Conservation (phyloP, 2,888 invertebrate species). For the Mesopsocus fuscifrons region DNA sequence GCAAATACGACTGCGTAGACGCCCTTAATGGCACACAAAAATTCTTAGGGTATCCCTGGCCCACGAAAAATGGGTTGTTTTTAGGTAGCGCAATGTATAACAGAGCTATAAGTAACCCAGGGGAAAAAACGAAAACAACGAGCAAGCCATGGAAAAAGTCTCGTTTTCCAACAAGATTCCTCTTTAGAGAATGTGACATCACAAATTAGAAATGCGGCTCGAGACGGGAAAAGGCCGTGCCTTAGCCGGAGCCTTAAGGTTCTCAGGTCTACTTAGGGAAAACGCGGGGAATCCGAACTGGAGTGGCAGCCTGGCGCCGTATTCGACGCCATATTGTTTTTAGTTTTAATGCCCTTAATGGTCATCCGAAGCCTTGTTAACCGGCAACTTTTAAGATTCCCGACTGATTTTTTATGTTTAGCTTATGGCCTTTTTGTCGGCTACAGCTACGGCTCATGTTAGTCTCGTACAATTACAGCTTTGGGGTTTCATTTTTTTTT, state of each 20-base stretch:
- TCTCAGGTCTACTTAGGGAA: background rate
- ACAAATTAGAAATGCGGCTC: constrained; percentile 3
- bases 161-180: constrained; percentile 10
- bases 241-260: background rate
- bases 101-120: too few species aligned
- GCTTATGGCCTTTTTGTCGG: background rate
- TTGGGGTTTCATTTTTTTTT: background rate
- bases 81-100: too few species aligned
- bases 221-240: background rate
- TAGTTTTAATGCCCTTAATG: constrained; percentile 7
- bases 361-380: constrained; percentile 8
- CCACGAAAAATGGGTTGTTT: too few species aligned
- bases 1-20: too few species aligned
- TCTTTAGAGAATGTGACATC: constrained; percentile 8
- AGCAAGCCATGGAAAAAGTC: background rate
- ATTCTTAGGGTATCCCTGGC: too few species aligned
- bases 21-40: too few species aligned
- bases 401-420: background rate
- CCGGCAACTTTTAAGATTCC: constrained; percentile 8
- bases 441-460: background rate
- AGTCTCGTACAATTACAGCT: background rate
- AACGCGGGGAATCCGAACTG: background rate
- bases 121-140: background rate
- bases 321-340: constrained; percentile 8
- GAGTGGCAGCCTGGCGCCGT: constrained; percentile 4